Base-by-base conservation (phyloP, 2,113 vertebrate species). In the Dasypus novemcinctus region DNA sequence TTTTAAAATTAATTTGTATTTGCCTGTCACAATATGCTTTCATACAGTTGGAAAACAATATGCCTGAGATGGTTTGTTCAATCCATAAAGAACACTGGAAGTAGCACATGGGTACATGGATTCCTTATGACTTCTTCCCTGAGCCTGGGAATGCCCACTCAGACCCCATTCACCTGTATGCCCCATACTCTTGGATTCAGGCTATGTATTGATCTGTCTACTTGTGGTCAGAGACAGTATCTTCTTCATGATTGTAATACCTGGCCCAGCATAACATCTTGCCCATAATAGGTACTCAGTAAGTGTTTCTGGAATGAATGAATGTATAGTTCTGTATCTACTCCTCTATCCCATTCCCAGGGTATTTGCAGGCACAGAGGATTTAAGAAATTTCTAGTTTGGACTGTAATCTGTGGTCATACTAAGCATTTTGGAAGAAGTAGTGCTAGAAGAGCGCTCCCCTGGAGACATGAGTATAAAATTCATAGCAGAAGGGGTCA, bases 101-200 rank as follows among this genome's bases (percentile, higher is more conserved):
- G 36, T 15, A 49, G 20, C 18, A n/a, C 7, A 1, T 12, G 33
- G 33, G 5, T 15, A 6, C 25, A 25, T 31, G 18, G 49, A 20
- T 0, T 11, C 66, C n/a, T 61, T 36, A 13, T 17, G n/a, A 41
- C 1, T 7, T 9, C 36, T 27, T 81, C 15, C 1, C 11, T 43
- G 71, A 54, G 18, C 33, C 7, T 38, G 29, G 33, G 3, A 9
- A 25, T 1, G 3, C 14, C 12, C 15, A 29, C 33, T 29, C 74
- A 61, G 31, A 52, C 10, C 2, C 49, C 27, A n/a, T 1, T 49
- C 20, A 21, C 6, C 36, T 33, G 1, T 6, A 1, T 4, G 49
- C 6, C 5, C 66, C 33, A 31, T 6, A 10, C 21, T 57, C 46
- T 81, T 46, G 2, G 23, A 76, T 23, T 27, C 11, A 21, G 27